Conservation (phyloP, 1,140 invertebrate species). For the Drosophila tani region DNA sequence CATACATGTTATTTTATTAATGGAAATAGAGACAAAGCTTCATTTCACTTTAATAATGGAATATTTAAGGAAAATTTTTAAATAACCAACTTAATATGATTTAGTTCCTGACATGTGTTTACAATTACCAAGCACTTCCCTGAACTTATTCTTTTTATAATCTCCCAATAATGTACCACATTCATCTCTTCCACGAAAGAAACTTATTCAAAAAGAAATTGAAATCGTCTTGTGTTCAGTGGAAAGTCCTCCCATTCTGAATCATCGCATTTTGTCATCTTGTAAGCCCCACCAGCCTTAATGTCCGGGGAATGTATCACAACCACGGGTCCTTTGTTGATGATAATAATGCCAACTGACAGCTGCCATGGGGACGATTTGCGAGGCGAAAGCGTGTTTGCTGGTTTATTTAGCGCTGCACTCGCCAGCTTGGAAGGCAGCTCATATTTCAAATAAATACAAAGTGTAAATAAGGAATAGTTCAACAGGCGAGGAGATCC, state of each 20-base stretch:
- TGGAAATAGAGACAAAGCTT: too few species aligned
- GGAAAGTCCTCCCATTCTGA: conserved; percentile 25
- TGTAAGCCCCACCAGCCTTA: background rate
- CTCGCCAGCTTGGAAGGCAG: conserved; percentile 33
- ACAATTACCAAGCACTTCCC: background rate
- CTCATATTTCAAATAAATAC: conserved; percentile 73
- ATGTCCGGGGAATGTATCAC: conserved; percentile 33
- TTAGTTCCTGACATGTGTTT: background rate
- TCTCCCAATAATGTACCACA: conserved; percentile 13
- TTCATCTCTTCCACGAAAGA: conserved; percentile 2
- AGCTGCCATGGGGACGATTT: conserved; percentile 49
- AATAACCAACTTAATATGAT: background rate
- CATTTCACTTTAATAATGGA: background rate
- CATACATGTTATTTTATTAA: background rate
- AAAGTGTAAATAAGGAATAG: conserved; percentile 53
- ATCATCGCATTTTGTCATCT: conserved; percentile 32
- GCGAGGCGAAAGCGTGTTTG: conserved; percentile 10
- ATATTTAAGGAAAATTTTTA: background rate
- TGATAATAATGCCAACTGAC: conserved; percentile 44
- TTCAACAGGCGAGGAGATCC: conserved; percentile 28
- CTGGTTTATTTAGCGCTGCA: conserved; percentile 54
- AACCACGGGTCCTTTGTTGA: conserved; percentile 13
- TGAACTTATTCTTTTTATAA: background rate
- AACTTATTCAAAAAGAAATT: conserved; percentile 9
- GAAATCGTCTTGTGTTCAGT: conserved; percentile 19